Conservation (phyloP, 2,888 invertebrate genomes). For the Parnassius orleans region DNA sequence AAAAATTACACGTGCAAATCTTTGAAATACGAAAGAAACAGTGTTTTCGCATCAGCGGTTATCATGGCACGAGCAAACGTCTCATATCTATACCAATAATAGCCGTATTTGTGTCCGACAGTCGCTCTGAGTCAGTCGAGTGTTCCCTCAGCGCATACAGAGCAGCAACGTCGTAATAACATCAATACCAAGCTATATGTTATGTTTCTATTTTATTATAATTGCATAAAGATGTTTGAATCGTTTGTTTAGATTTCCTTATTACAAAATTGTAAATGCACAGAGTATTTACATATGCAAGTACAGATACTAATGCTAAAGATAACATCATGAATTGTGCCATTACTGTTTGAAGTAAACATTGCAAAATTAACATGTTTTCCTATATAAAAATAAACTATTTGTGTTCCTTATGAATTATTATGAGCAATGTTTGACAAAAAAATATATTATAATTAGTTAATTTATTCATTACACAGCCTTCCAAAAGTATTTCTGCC, state of each 20-base stretch:
- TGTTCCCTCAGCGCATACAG: conserved; percentile 12
- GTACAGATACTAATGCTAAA: too few relatives aligned
- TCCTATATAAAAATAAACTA: too few relatives aligned
- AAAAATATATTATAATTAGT: too few relatives aligned
- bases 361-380: too few relatives aligned
- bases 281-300: too few relatives aligned
- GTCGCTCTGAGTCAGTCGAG: conserved; percentile 26
- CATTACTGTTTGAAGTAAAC: too few relatives aligned
- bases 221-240: neutral
- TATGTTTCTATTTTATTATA: neutral
- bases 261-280: too few relatives aligned
- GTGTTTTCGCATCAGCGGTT: conserved; percentile 36
- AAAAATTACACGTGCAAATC: conserved; percentile 45
- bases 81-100: conserved; percentile 39
- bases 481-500: too few relatives aligned
- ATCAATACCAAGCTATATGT: neutral
- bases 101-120: conserved; percentile 38
- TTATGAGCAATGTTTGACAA: too few relatives aligned
- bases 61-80: conserved; percentile 28
- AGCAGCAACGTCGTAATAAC: conserved; percentile 5
- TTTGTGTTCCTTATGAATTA: too few relatives aligned
- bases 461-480: too few relatives aligned
- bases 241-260: neutral
- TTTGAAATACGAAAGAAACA: conserved; percentile 36
- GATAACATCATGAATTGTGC: too few relatives aligned